A percentile compares a stretch with the other conserved stretches of the same genome.
These are phyloP conservation scores for Leiothrix lutea DNA, from an alignment of 2,113 vertebrate species.

Conservation along the genomic window DNA sequence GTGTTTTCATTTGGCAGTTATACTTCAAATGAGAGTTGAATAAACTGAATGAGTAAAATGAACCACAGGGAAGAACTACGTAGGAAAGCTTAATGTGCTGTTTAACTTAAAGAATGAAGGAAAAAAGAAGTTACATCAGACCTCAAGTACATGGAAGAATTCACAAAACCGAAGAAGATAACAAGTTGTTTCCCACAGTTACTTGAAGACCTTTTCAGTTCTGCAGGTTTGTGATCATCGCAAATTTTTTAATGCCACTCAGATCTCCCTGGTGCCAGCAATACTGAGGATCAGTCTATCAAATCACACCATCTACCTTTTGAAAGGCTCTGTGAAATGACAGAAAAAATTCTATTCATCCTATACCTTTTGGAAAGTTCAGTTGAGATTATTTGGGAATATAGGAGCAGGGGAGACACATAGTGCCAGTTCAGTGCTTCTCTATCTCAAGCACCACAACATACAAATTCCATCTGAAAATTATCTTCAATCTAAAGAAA, in stretches of 20 bases:
- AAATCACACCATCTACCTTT: not conserved
- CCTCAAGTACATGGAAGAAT: not conserved
- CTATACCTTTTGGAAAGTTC: not conserved
- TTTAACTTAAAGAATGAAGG: not conserved
- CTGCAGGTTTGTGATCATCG: not conserved
- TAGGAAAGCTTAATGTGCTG: not conserved
- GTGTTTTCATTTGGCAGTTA: not conserved
- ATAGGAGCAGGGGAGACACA: not conserved
- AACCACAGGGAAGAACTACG: not conserved
- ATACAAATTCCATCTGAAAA: not conserved
- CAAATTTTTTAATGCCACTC: not conserved
- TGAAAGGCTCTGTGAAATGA: not conserved
- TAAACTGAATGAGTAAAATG: not conserved
- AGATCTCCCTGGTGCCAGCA: rapidly evolving
- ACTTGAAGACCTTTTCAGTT: not conserved
- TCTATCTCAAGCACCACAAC: not conserved
- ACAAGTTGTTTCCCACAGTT: not conserved
- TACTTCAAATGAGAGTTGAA: not conserved
- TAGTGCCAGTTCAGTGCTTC: not conserved
- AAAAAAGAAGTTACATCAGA: not conserved
- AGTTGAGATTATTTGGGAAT: not conserved
- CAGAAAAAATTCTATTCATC: not conserved
- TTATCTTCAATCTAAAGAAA: not conserved
- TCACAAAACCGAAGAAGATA: not conserved
- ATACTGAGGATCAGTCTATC: not conserved